phyloP scores from a whole-genome alignment of 1,140 invertebrate genomes.

The Portunus trituberculatus region DNA sequence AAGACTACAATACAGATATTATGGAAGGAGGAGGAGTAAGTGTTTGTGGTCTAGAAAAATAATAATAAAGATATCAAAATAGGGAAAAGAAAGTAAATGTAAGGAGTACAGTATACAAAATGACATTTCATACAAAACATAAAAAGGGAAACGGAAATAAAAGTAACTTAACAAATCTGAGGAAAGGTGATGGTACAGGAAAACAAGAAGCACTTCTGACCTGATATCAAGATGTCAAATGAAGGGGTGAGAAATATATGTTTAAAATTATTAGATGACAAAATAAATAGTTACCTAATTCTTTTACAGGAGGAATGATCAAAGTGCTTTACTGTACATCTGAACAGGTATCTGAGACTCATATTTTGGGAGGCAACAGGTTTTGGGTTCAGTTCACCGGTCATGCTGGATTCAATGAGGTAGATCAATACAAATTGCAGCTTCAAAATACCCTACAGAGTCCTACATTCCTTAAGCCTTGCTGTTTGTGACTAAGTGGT shows the following conservation, averaged over 20 bases:
- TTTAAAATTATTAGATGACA: not conserved
- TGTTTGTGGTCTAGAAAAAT: not conserved
- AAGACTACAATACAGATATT: not conserved
- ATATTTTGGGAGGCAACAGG: not conserved
- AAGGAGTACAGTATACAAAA: not conserved
- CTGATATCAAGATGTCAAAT: too few relatives aligned
- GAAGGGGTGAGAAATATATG: not conserved
- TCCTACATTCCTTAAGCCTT: not conserved
- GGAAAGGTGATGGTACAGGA: not conserved
- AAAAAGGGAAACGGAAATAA: not conserved
- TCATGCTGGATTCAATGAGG: not conserved
- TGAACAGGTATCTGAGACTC: too few relatives aligned
- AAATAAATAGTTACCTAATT: not conserved
- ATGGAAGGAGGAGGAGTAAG: not conserved
- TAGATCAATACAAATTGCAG: not conserved
- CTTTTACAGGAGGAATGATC: not conserved
- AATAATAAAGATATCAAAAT: not conserved
- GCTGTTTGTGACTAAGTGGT: not conserved
- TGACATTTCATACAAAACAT: not conserved
- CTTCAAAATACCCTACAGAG: not conserved
- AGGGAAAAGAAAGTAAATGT: not conserved
- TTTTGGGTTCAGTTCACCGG: too few relatives aligned
- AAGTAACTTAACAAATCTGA: not conserved
- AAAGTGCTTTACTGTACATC: not conserved
- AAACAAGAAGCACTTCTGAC: not conserved